Base-by-base conservation (phyloP, 2,888 invertebrate species). In the Actias luna region DNA sequence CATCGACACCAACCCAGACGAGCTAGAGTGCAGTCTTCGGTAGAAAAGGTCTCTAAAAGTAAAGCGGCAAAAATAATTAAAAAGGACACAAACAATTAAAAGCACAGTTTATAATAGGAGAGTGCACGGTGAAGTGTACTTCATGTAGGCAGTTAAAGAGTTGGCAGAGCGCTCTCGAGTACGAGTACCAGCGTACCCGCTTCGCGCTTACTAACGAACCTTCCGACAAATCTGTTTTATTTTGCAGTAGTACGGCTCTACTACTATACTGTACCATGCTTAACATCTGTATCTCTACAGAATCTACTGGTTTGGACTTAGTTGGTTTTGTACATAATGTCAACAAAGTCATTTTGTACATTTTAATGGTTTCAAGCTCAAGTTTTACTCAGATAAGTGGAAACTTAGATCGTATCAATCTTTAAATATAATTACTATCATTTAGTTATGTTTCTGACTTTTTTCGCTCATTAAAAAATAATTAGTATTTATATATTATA, bases 81-180 rank as follows among this genome's bases (percentile, higher is more conserved):
- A 92, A 91, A 88, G 84, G 84, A 84, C 79, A 82, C 85, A 82
- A 87, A 84, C 90, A 89, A 91, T 92, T 91, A 90, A 92, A 91
- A 91, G 92, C 85, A 87, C 92, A 92, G 89, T 91, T 90, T 89
- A 91, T 91, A 91, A 91, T 91, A 86, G 89, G 89, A 88, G 88
- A 92, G 89, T 88, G 88, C 87, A 86, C 78, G 68, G 84, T 88
- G 75, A 78, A 92, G 92, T 81, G 86, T 88, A 88, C 92, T 92
- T 87, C 91, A 89, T 92, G 90, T 91, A 92, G 92, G 92, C 90
- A 91, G 92, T 92, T 92, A 91, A 91, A 92, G 92, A 91, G 92
- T 91, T 90, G 90, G 87, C 89, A 88, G 84, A 87, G 90, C 84
- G 82, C 86, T 78, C 91, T 91, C 74, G 85, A 87, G 87, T 83